A percentile compares a stretch with the other conserved stretches of the same genome.
Evolutionary conservation across 30 jellyfish, hydroid and myxozoan species (phyloP).

Genomic region (Turritopsis dohrnii): DNA sequence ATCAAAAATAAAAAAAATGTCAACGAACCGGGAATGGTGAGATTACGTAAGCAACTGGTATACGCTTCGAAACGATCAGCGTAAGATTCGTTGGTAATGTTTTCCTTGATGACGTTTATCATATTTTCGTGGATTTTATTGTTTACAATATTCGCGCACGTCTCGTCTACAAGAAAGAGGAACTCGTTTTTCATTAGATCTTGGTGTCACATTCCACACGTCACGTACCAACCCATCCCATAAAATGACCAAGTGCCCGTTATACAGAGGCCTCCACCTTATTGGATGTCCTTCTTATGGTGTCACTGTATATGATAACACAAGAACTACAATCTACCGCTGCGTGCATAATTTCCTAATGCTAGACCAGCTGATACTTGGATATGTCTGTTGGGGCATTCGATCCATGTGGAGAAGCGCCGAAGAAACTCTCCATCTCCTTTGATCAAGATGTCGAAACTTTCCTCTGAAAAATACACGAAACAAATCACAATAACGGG

Average conservation of each 20-base stretch:
- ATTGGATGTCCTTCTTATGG: no score
- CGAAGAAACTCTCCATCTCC: constrained; percentile 32
- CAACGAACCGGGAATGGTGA: constrained; percentile 71
- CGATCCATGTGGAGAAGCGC: constrained; percentile 49
- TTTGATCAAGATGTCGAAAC: constrained; percentile 8
- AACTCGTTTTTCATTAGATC: background rate
- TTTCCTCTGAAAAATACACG: constrained; percentile 20
- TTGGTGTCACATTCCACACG: no score
- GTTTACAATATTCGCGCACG: constrained; percentile 3
- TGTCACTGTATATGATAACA: no score
- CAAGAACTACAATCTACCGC: constrained; percentile 36
- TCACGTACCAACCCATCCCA: no score
- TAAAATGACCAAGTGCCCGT: no score
- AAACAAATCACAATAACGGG: background rate
- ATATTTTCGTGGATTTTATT: constrained; percentile 6
- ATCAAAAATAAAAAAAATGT: background rate
- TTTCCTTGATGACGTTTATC: constrained; percentile 5
- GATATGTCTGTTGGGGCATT: constrained; percentile 48
- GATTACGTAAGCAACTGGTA: constrained; percentile 69
- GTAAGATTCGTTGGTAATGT: constrained; percentile 20
- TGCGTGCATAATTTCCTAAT: constrained; percentile 79
- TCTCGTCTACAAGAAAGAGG: constrained; percentile 20
- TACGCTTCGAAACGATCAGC: constrained; percentile 70
- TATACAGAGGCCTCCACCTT: no score
- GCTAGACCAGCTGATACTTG: constrained; percentile 83